phyloP scores from a whole-genome alignment of 64 coral and sea anemone genomes.

The Actinia equina region DNA sequence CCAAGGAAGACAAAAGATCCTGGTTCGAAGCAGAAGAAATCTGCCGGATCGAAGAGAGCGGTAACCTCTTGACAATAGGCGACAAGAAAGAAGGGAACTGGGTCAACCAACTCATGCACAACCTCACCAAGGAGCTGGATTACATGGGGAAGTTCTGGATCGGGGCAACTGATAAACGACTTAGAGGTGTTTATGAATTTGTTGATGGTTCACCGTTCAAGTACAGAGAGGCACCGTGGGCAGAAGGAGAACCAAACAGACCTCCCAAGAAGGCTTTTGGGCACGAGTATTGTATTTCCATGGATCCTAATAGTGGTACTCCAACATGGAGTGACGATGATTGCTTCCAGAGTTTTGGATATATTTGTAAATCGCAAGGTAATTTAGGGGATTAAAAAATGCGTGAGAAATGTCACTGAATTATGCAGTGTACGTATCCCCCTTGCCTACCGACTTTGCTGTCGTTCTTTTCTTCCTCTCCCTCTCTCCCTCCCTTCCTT shows the following conservation, averaged over 20 bases:
- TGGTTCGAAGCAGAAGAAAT: slow-evolving; percentile 19
- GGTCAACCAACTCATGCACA: slow-evolving; percentile 12
- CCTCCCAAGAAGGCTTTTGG: slow-evolving; percentile 21
- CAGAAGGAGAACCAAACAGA: slow-evolving; percentile 63
- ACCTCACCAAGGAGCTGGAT: slow-evolving; percentile 22
- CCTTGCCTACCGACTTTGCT: too few species aligned
- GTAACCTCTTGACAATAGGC: background rate
- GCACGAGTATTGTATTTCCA: slow-evolving; percentile 54
- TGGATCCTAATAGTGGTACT: slow-evolving; percentile 35
- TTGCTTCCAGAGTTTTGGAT: slow-evolving; percentile 62
- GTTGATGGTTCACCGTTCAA: slow-evolving; percentile 60
- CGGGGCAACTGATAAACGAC: background rate
- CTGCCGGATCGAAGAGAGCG: slow-evolving; percentile 14
- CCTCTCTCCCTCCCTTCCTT: background rate
- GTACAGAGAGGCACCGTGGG: slow-evolving; percentile 67
- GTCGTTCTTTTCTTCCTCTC: background rate
- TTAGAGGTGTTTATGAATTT: slow-evolving; percentile 68
- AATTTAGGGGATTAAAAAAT: background rate
- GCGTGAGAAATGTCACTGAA: too few species aligned
- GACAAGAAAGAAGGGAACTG: background rate
- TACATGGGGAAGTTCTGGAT: slow-evolving; percentile 15
- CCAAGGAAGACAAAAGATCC: background rate
- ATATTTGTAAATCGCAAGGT: slow-evolving; percentile 78
- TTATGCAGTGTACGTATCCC: too few species aligned
- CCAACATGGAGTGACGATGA: slow-evolving; percentile 77